Conservation (phyloP, 2,888 invertebrate genomes). For the Heliconius charithonia region DNA sequence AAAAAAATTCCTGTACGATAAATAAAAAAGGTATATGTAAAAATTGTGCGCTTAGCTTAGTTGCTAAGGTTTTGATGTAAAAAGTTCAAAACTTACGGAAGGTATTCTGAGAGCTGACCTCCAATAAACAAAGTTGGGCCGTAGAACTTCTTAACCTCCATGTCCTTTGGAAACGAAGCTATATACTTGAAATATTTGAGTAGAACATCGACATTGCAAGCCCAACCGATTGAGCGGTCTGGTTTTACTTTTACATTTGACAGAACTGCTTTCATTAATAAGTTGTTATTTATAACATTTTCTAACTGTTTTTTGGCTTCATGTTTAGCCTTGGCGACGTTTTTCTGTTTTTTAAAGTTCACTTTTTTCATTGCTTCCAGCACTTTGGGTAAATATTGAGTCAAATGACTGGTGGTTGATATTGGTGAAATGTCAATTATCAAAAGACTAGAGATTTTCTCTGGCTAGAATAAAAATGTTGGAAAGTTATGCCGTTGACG, state of each 20-base stretch:
- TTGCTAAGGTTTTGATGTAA: not conserved
- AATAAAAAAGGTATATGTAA: not conserved
- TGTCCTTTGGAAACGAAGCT: slow-evolving; percentile 83
- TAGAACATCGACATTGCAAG: slow-evolving; percentile 89
- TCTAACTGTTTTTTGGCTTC: slow-evolving; percentile 58
- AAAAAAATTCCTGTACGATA: no score
- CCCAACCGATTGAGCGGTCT: slow-evolving; percentile 84
- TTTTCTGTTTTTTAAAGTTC: slow-evolving; percentile 57
- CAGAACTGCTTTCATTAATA: slow-evolving; percentile 81
- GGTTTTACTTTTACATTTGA: slow-evolving; percentile 78
- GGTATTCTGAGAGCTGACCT: slow-evolving; percentile 91
- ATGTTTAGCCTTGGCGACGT: slow-evolving; percentile 56
- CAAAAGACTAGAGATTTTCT: slow-evolving; percentile 84
- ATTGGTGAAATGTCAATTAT: slow-evolving; percentile 88
- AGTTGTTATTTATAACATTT: slow-evolving; percentile 74
- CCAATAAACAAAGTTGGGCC: slow-evolving; percentile 92
- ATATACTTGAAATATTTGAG: slow-evolving; percentile 85
- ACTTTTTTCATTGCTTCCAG: slow-evolving; percentile 77
- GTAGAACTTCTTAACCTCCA: slow-evolving; percentile 65
- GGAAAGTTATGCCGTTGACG: not conserved
- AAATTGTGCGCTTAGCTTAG: not conserved
- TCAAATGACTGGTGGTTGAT: slow-evolving; percentile 76
- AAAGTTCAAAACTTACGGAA: slow-evolving; percentile 83
- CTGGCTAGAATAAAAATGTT: slow-evolving; percentile 68
- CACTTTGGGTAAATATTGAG: slow-evolving; percentile 83